Conservation (phyloP, 2,888 invertebrate species). For the Silvanus unidentatus region DNA sequence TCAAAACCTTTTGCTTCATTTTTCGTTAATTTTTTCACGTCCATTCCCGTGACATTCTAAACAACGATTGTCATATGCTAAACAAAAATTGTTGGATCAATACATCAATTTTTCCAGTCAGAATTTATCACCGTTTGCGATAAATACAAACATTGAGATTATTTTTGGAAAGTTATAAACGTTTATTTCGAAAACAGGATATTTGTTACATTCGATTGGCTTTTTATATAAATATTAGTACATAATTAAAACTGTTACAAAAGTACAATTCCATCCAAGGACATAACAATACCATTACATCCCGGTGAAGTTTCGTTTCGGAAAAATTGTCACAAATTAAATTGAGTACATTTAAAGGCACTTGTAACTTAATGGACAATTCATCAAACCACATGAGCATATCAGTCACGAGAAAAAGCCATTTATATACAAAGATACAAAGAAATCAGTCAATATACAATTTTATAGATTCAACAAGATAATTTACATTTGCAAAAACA, state of each 20-base stretch:
- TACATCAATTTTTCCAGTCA: no score
- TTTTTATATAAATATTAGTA: conserved; percentile 11
- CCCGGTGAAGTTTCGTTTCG: conserved; percentile 8
- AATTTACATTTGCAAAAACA: neutral
- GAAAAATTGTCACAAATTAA: conserved; percentile 6
- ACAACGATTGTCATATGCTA: no score
- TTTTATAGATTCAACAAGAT: neutral
- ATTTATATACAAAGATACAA: conserved; percentile 11
- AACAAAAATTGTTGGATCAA: no score
- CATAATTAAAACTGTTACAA: conserved; percentile 12
- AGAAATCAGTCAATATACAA: conserved; percentile 2
- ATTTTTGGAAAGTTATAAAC: no score
- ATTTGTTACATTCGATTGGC: no score
- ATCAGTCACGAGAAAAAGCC: conserved; percentile 13
- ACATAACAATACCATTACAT: conserved; percentile 10
- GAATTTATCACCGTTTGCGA: no score
- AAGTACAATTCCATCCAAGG: conserved; percentile 12
- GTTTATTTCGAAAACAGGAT: no score
- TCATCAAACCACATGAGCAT: conserved; percentile 12
- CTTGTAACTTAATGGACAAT: conserved; percentile 10
- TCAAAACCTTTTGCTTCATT: neutral
- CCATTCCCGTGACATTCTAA: no score
- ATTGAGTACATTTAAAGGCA: conserved; percentile 6
- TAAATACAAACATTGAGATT: no score
- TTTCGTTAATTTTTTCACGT: neutral